Evolutionary conservation across 2,113 vertebrate genomes (phyloP).

Genomic region (Gymnogyps californianus): DNA sequence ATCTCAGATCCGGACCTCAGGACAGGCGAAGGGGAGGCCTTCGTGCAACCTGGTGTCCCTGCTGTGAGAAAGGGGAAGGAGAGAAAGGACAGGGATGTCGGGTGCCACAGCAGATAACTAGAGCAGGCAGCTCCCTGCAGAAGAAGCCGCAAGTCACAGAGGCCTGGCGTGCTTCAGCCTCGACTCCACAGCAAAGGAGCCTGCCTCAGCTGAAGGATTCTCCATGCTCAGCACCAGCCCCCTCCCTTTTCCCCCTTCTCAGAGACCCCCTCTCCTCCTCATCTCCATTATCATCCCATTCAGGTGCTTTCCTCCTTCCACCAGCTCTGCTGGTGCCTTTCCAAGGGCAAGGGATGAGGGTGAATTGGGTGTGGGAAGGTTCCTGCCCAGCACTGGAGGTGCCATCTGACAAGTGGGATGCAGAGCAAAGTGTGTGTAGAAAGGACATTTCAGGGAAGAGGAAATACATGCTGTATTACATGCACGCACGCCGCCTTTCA

Average conservation of each 20-base stretch:
- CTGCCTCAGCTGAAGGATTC: background rate
- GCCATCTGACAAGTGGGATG: background rate
- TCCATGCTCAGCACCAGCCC: background rate
- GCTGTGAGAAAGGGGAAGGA: background rate
- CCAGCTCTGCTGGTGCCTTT: background rate
- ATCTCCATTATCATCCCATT: background rate
- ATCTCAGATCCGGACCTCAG: background rate
- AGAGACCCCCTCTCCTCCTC: background rate
- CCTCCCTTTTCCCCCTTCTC: background rate
- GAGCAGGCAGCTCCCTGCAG: background rate
- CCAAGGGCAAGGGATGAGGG: background rate
- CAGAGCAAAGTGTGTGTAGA: background rate
- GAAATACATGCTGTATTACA: background rate
- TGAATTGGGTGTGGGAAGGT: background rate
- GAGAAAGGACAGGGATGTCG: background rate
- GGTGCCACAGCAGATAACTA: background rate
- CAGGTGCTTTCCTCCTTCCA: rapidly evolving
- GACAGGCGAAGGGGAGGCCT: rapidly evolving
- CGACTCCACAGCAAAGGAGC: background rate
- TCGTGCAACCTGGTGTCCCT: background rate
- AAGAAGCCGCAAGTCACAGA: background rate
- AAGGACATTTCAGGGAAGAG: background rate
- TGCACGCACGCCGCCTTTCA: rapidly evolving
- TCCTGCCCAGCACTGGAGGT: background rate
- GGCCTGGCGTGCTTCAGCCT: background rate